phyloP scores from a whole-genome alignment of 2,113 vertebrate species.

The Notothenia coriiceps region DNA sequence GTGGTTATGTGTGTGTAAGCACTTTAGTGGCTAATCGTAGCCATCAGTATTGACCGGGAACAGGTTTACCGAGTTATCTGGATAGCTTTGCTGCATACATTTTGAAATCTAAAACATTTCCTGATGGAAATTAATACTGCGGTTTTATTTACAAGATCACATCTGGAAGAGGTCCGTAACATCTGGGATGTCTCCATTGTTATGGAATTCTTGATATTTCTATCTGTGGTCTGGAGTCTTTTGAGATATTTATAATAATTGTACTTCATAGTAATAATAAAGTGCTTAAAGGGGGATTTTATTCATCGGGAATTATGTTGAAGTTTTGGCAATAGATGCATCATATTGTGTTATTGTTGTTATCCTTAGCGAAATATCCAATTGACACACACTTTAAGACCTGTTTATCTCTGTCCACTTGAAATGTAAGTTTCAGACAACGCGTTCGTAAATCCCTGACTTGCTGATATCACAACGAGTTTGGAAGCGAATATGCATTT shows the following conservation, averaged over 20 bases:
- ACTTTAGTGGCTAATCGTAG: conserved; percentile 52
- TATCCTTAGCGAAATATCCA: not conserved
- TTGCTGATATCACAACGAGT: no score
- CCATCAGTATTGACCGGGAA: conserved; percentile 63
- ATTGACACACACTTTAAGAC: not conserved
- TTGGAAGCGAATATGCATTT: not conserved
- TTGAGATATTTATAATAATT: not conserved
- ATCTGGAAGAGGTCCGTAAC: not conserved
- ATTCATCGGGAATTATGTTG: not conserved
- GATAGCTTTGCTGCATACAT: not conserved
- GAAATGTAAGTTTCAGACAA: no score
- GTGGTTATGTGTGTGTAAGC: conserved; percentile 33
- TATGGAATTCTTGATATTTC: not conserved
- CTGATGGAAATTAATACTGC: not conserved
- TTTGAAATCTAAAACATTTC: not conserved
- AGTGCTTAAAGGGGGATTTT: not conserved
- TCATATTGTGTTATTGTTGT: not conserved
- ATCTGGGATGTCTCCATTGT: not conserved
- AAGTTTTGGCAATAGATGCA: not conserved
- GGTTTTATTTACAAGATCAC: not conserved
- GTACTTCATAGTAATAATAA: no score
- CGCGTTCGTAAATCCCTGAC: not conserved
- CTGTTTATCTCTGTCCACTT: no score
- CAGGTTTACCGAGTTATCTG: conserved; percentile 5
- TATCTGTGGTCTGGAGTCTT: not conserved